Base-by-base conservation (phyloP, 2,113 vertebrate species). In the Phyllostomus discolor region DNA sequence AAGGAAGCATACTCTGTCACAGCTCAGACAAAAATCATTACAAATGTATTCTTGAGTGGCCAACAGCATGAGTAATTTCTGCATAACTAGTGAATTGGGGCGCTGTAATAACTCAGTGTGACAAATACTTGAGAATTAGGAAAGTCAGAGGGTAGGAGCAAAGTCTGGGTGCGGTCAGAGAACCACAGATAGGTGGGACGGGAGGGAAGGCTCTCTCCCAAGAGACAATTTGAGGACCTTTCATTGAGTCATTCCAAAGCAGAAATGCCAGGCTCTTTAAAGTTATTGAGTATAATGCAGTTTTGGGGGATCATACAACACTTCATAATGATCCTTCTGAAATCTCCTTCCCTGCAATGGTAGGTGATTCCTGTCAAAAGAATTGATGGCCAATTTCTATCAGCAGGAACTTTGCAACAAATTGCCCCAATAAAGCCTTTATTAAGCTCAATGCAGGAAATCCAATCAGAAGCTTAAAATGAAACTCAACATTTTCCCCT, bases 21-120 rank as follows among this genome's bases (percentile, higher is more conserved):
- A 66, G n/a, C 28, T 72, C 81, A 96, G 93, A 97, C 72, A 57
- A 79, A 82, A 95, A 88, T 93, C 94, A 96, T 95, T 80, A 85
- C 78, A 72, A 26, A 80, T 72, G 38, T 72, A 66, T 95, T 96
- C 96, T 72, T 11, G 79, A 72, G 70, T 72, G 72, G 88, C 82
- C 82, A 76, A 52, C 31, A 62, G 1, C 54, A 91, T 96, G 97
- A 97, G 88, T 97, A 86, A 97, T 94, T 72, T 48, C 73, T 46
- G 54, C 80, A 41, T 35, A 76, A 88, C 78, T 38, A 5, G 73
- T 88, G 82, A 93, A 87, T n/a, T 7, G 48, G 57, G 82, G 48
- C 70, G 72, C 78, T 83, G 33, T 90, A 57, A 70, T 72, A 92
- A 92, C 67, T 85, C 73, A 50, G 41, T n/a, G 67, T 97, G 96